Evolutionary conservation across 1,140 invertebrate genomes (phyloP).

Genomic region (Lordiphosa clarofinis): DNA sequence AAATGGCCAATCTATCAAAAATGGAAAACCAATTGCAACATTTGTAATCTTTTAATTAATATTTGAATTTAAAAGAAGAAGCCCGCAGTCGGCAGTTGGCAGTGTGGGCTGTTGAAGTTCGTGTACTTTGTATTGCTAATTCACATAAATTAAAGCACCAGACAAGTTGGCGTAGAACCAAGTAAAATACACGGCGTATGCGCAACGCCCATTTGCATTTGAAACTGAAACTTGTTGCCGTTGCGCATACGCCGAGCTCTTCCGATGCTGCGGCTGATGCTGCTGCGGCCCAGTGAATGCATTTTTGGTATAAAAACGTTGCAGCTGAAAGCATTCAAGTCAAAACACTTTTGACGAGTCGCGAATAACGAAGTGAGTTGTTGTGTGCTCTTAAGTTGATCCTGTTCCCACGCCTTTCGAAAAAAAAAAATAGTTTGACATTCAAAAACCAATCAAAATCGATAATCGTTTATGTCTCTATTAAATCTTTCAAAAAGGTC

Average conservation of each 20-base stretch:
- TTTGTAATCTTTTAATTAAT: conserved; percentile 76
- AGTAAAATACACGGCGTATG: conserved; percentile 51
- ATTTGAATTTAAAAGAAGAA: conserved; percentile 62
- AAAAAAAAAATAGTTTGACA: too few relatives aligned
- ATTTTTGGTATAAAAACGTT: conserved; percentile 77
- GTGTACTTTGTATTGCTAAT: conserved; percentile 59
- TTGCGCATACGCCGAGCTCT: conserved; percentile 77
- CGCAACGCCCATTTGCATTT: conserved; percentile 79
- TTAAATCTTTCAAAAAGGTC: conserved; percentile 58
- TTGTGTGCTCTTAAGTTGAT: too few relatives aligned
- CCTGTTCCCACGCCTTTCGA: too few relatives aligned
- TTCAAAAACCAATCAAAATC: conserved; percentile 35
- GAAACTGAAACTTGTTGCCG: conserved; percentile 54
- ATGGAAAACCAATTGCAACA: conserved; percentile 50
- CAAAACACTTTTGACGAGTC: conserved; percentile 78
- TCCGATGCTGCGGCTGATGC: conserved; percentile 55
- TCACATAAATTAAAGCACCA: conserved; percentile 66
- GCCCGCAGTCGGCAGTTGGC: too few relatives aligned
- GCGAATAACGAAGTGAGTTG: conserved; percentile 15
- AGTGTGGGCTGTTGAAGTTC: conserved; percentile 51
- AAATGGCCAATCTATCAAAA: conserved; percentile 60
- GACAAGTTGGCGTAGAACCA: conserved; percentile 34
- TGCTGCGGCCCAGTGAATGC: conserved; percentile 55
- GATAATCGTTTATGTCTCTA: conserved; percentile 41
- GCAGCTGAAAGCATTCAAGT: conserved; percentile 53